Evolutionary conservation across 2,888 invertebrate genomes (phyloP).

Genomic region (Apocheima hispidaria): DNA sequence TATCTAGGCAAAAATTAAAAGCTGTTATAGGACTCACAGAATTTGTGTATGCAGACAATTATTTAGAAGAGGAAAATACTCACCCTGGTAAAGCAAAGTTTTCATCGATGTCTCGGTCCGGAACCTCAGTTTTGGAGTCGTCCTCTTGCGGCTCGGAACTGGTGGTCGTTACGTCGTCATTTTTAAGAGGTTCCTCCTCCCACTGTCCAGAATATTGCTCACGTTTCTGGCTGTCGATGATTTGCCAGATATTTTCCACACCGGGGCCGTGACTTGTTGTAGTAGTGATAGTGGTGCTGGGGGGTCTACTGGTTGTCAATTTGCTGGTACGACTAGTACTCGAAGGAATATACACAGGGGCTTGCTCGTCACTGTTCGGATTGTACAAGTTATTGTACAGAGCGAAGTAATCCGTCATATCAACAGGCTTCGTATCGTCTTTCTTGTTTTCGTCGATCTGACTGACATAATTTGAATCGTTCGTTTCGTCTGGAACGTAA

Average conservation of each 20-base stretch:
- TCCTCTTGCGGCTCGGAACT: conserved; percentile 28
- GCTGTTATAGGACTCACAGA: neutral
- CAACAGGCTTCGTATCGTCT: conserved; percentile 49
- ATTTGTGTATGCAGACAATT: neutral
- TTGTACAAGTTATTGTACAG: conserved; percentile 69
- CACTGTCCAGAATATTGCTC: conserved; percentile 66
- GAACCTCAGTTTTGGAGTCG: conserved; percentile 37
- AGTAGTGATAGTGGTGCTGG: conserved; percentile 52
- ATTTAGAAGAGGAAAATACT: conserved; percentile 36
- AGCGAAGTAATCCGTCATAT: conserved; percentile 68
- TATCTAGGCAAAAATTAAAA: neutral
- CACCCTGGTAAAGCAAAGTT: conserved; percentile 80
- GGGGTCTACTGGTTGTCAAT: conserved; percentile 47
- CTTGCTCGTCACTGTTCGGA: conserved; percentile 46
- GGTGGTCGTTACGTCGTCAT: conserved; percentile 43
- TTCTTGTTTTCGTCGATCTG: conserved; percentile 41
- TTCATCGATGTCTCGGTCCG: conserved; percentile 56
- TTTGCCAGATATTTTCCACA: conserved; percentile 79
- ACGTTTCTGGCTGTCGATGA: conserved; percentile 76
- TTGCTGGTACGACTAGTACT: conserved; percentile 34
- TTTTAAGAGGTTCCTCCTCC: conserved; percentile 65
- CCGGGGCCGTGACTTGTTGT: conserved; percentile 58
- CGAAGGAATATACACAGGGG: conserved; percentile 61
- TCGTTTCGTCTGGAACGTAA: conserved; percentile 68
- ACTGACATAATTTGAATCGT: conserved; percentile 54